phyloP scores from a whole-genome alignment of 30 jellyfish, hydroid and myxozoan genomes.

The Aurelia sp. region DNA sequence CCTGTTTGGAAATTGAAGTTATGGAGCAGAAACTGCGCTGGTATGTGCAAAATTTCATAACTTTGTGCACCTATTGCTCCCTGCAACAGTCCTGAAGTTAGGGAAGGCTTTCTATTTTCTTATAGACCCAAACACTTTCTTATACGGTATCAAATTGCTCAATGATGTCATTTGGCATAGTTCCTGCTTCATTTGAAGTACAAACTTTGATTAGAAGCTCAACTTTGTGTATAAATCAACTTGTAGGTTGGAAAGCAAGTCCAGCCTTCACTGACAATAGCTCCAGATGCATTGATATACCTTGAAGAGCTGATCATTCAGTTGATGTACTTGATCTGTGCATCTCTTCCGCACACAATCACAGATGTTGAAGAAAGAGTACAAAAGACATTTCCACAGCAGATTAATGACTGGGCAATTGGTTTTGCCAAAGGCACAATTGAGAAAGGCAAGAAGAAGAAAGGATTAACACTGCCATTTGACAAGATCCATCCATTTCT shows the following conservation, averaged over 20 bases:
- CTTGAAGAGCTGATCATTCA: constrained; percentile 89
- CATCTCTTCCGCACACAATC: constrained; percentile 74
- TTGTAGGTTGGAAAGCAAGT: constrained; percentile 90
- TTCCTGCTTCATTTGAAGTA: too few species aligned
- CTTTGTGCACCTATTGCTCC: too few species aligned
- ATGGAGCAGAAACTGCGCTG: too few species aligned
- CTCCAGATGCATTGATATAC: constrained; percentile 84
- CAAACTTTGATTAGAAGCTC: too few species aligned
- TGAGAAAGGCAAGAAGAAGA: constrained; percentile 90
- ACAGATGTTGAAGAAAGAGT: constrained; percentile 87
- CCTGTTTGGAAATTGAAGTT: too few species aligned
- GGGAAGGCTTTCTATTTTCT: too few species aligned
- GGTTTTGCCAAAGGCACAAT: constrained; percentile 83
- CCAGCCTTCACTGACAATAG: constrained; percentile 87
- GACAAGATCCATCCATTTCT: constrained; percentile 90
- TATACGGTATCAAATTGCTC: too few species aligned
- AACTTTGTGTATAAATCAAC: too few species aligned
- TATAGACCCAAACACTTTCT: too few species aligned
- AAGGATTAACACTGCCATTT: constrained; percentile 73
- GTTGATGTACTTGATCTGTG: constrained; percentile 76
- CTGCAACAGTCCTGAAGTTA: too few species aligned
- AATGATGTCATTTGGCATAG: too few species aligned
- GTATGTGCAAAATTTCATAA: too few species aligned
- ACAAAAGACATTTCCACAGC: constrained; percentile 84
- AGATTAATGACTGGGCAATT: constrained; percentile 93